Evolutionary conservation across 1,140 invertebrate species (phyloP).

Genomic region (Steinernema khuongi): DNA sequence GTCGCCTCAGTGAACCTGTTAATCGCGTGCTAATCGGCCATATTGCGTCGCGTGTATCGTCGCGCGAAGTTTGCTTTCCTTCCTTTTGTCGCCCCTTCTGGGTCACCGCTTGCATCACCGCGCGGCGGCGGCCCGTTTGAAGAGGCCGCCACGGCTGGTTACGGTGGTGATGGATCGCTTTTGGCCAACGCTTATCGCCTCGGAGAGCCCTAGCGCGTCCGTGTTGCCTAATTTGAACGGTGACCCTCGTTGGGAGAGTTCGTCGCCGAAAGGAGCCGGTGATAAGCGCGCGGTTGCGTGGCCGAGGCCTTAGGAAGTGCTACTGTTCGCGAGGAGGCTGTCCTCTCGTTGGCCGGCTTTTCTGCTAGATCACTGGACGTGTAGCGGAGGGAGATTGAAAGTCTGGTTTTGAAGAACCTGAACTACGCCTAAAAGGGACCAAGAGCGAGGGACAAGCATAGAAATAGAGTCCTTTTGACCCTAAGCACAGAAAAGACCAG

Average conservation of each 20-base stretch:
- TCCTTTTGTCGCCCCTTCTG: background rate
- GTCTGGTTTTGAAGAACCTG: too few species aligned
- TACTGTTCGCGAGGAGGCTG: too few species aligned
- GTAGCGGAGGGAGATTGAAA: too few species aligned
- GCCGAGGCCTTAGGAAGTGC: too few species aligned
- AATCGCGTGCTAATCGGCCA: constrained; percentile 16
- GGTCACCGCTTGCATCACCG: constrained; percentile 14
- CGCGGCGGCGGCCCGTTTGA: background rate
- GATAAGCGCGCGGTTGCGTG: background rate
- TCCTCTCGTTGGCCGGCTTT: too few species aligned
- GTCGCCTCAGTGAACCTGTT: constrained; percentile 12
- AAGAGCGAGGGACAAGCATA: too few species aligned
- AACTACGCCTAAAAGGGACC: too few species aligned
- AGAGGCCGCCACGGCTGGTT: constrained; percentile 9
- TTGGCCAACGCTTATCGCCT: background rate
- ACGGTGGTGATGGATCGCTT: constrained; percentile 16
- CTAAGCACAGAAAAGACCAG: too few species aligned
- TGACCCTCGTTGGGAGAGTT: background rate
- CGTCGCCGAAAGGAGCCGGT: background rate
- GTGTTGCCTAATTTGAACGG: constrained; percentile 12
- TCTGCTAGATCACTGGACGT: too few species aligned
- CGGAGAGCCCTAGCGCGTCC: background rate
- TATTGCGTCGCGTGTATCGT: constrained; percentile 6
- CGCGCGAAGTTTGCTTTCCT: constrained; percentile 3
- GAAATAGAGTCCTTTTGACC: too few species aligned